Conservation (phyloP, 2,888 invertebrate genomes). For the Heliconius cydno region DNA sequence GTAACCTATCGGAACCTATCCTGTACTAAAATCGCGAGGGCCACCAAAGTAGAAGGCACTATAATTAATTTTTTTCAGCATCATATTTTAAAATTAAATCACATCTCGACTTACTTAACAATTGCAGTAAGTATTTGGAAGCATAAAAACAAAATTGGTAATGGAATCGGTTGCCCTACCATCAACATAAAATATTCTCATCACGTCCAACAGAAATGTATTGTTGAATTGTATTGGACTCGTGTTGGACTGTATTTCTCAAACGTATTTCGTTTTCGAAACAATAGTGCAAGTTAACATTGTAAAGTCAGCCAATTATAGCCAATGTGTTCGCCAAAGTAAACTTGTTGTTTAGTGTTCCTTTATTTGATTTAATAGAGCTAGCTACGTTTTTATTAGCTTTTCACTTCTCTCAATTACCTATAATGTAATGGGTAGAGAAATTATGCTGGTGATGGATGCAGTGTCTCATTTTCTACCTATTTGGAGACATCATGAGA, state of each 20-base stretch:
- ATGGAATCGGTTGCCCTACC: slow-evolving; percentile 35
- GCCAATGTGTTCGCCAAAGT: slow-evolving; percentile 19
- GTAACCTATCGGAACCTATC: too few species aligned
- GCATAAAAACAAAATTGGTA: slow-evolving; percentile 17
- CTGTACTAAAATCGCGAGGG: not conserved
- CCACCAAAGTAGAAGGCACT: slow-evolving; percentile 2
- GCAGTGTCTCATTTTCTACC: too few species aligned
- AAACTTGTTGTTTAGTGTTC: not conserved
- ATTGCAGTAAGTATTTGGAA: slow-evolving; percentile 2
- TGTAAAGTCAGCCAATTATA: slow-evolving; percentile 27
- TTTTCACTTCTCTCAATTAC: not conserved
- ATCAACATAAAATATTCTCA: slow-evolving; percentile 39
- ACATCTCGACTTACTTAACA: slow-evolving; percentile 14
- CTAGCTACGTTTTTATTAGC: not conserved
- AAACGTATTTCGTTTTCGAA: slow-evolving; percentile 36
- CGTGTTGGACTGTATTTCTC: slow-evolving; percentile 28
- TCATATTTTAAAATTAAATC: not conserved
- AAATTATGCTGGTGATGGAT: too few species aligned
- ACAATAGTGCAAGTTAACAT: slow-evolving; percentile 33
- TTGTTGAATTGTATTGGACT: slow-evolving; percentile 27
- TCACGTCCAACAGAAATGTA: slow-evolving; percentile 37
- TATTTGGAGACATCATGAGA: too few species aligned
- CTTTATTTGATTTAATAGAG: slow-evolving; percentile 5
- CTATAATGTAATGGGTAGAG: too few species aligned
- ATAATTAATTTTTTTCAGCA: not conserved